Evolutionary conservation across 92 coral and sea anemone species (phyloP), one percentile per base, ranked within the genome.

Genomic region (Zoanthus gigantus): DNA sequence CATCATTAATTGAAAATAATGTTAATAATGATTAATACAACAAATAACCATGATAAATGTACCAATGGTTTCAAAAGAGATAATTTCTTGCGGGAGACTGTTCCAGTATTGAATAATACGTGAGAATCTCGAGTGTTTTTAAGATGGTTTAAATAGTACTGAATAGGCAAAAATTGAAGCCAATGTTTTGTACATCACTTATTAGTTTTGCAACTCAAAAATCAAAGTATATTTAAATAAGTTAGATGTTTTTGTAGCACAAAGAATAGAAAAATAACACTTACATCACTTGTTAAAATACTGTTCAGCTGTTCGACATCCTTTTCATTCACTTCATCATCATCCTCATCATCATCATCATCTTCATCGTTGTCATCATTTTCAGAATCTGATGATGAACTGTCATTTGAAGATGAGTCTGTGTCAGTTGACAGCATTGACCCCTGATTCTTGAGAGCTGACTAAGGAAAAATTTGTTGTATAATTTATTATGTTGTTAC

Each of bases 321-420:
- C 83, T 90, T 93, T 30, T 90, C 98, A 69, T 91, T 92, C 65
- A 95, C 84, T 78, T 93, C 91, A 30, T 94, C 99, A 78, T 93
- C 98, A 89, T 91, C 95, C 15, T 96, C 96, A 81, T 94, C 96
- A 89, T 92, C 98, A 58, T 92, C 98, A 34, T 89, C 95, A 53
- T 88, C 86, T 73, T 92, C 91, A 7, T 88, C 87, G 61, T 92
- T 87, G 28, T 84, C 78, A 11, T 90, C 94, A 69, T 89, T 92
- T 60, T 97, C 97, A n/a, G 96, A 91, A 72, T 93, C 99, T 46
- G 98, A 92, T n/a, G 94, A 89, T 13, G 95, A 95, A 87, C 98
- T 93, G 77, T 95, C 92, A 84, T 98, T 95, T 53, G 92, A 88
- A 30, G 98, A 92, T 10, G 96, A 94, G 46, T 88, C 88, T 0